These are phyloP conservation scores for Grammomys dolichurus DNA, from an alignment of 2,113 vertebrate genomes.

Conservation along the genomic window DNA sequence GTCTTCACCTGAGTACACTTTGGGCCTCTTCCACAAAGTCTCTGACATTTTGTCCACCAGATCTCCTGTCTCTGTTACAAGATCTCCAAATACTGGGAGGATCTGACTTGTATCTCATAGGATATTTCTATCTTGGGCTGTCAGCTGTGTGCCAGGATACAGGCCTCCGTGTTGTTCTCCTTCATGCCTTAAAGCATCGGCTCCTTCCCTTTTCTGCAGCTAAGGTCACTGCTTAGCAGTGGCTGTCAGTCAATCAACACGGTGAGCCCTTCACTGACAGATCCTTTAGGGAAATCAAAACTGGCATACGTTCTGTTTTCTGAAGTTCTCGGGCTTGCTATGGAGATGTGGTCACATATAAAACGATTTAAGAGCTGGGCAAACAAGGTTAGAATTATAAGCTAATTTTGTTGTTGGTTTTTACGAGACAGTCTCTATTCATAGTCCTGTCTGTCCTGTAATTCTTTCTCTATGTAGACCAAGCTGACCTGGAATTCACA, in stretches of 20 bases:
- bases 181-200: neutral
- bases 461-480: neutral
- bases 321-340: neutral
- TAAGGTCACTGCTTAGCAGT: slow-evolving; percentile 41
- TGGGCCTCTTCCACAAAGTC: neutral
- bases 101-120: neutral
- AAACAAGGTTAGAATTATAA: neutral
- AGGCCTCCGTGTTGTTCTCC: neutral
- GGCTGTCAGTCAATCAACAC: slow-evolving; percentile 39
- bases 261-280: slow-evolving; percentile 27
- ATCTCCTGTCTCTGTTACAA: neutral
- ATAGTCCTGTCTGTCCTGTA: neutral
- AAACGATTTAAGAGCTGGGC: slow-evolving; percentile 4
- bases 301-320: slow-evolving; percentile 44
- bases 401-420: neutral
- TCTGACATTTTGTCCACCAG: neutral
- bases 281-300: slow-evolving; percentile 57
- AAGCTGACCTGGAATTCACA: neutral
- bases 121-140: slow-evolving; percentile 30
- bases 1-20: neutral
- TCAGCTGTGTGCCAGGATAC: neutral
- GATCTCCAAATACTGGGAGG: neutral
- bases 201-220: neutral
- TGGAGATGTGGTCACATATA: neutral
- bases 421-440: neutral